A percentile compares a stretch with the other conserved stretches of the same genome.
These are phyloP conservation scores for Ecliptopera silaceata DNA, from an alignment of 2,888 invertebrate species.

Conservation along the genomic window DNA sequence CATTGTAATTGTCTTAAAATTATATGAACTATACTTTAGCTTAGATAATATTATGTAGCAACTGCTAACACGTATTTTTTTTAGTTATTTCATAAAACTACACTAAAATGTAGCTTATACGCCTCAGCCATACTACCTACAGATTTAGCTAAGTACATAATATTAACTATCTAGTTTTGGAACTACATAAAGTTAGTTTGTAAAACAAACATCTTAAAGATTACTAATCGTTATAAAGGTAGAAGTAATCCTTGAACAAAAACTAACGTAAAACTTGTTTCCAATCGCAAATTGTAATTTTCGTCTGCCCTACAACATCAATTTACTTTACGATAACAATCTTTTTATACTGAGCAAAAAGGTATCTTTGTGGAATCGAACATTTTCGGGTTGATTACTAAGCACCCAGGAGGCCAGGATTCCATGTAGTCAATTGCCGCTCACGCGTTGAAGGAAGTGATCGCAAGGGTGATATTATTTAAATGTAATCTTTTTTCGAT, in stretches of 20 bases:
- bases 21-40: no score
- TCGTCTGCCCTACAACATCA: constrained; percentile 66
- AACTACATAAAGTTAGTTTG: no score
- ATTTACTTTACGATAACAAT: constrained; percentile 75
- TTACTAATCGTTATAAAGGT: no score
- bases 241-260: constrained; percentile 12
- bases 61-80: no score
- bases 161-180: no score
- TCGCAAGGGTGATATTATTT: constrained; percentile 81
- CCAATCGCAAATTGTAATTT: constrained; percentile 77
- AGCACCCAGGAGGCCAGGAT: constrained; percentile 78
- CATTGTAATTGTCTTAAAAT: no score
- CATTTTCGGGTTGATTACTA: constrained; percentile 74
- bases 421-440: constrained; percentile 75
- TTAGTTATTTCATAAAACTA: no score
- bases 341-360: constrained; percentile 75
- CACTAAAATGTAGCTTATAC: no score
- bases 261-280: constrained; percentile 61
- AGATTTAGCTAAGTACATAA: no score
- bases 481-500: constrained; percentile 82
- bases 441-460: constrained; percentile 76
- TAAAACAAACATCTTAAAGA: no score
- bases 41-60: no score
- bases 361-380: constrained; percentile 73
- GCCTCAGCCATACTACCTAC: no score